These are phyloP conservation scores for Ichneumon xanthorius DNA, from an alignment of 2,888 invertebrate genomes.

Conservation along the genomic window DNA sequence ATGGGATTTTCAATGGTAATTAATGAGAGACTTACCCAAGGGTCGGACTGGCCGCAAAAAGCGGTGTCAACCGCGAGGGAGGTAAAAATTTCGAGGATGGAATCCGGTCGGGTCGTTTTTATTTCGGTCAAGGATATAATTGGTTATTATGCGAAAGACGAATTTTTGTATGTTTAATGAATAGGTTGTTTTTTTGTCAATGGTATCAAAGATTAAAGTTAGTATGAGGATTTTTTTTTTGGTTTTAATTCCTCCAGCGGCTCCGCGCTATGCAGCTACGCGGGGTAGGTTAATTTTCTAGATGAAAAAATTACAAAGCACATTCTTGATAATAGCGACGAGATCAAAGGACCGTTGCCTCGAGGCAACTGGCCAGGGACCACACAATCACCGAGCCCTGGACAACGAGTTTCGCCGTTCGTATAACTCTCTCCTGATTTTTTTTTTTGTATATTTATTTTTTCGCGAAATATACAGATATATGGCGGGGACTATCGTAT, in stretches of 20 bases:
- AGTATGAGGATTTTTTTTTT: neutral
- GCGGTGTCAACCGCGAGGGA: too few species aligned
- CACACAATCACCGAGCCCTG: neutral
- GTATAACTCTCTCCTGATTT: neutral
- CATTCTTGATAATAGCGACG: constrained; percentile 62
- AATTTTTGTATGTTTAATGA: neutral
- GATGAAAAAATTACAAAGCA: constrained; percentile 67
- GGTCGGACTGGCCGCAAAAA: too few species aligned
- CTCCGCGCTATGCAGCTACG: neutral
- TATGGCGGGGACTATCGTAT: neutral
- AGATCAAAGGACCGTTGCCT: constrained; percentile 66
- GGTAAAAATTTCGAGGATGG: neutral
- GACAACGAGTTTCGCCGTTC: constrained; percentile 10
- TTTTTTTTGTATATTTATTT: neutral
- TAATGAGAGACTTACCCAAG: too few species aligned
- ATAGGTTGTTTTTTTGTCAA: constrained; percentile 11
- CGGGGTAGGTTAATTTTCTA: constrained; percentile 68
- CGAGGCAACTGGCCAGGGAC: constrained; percentile 14
- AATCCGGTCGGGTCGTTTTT: neutral
- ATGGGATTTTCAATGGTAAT: too few species aligned
- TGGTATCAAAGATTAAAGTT: neutral
- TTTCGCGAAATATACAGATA: neutral
- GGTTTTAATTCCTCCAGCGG: neutral
- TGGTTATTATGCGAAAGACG: neutral
- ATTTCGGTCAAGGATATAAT: too few species aligned